These are phyloP conservation scores for Chiloscyllium plagiosum DNA, from an alignment of 2,113 vertebrate genomes.

Conservation along the genomic window DNA sequence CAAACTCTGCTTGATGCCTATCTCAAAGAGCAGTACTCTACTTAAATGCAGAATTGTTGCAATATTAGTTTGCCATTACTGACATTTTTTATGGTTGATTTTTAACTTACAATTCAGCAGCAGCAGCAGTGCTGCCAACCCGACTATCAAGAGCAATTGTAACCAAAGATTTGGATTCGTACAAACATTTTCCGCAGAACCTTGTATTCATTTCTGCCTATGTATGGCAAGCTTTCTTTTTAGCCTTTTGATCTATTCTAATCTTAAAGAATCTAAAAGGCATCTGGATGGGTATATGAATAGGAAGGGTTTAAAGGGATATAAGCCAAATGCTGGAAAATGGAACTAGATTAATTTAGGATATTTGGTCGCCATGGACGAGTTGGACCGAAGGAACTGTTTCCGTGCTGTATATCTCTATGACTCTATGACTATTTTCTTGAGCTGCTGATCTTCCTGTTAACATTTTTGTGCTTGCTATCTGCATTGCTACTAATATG, in stretches of 20 bases:
- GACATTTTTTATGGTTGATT: not conserved
- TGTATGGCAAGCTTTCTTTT: not conserved
- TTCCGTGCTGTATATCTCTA: too few relatives aligned
- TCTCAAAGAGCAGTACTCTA: not conserved
- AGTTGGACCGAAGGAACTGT: too few relatives aligned
- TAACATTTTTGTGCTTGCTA: conserved; percentile 62
- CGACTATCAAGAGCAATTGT: not conserved
- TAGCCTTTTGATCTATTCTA: not conserved
- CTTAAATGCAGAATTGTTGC: not conserved
- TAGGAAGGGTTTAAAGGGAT: too few relatives aligned
- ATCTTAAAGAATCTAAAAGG: not conserved
- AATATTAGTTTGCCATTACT: not conserved
- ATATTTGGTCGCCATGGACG: too few relatives aligned
- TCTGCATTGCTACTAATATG: conserved; percentile 54
- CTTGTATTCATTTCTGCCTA: not conserved
- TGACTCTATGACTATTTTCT: conserved; percentile 46
- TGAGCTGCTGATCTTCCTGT: conserved; percentile 68
- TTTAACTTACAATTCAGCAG: not conserved
- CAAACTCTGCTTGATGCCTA: not conserved
- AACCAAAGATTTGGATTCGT: not conserved
- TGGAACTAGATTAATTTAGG: too few relatives aligned
- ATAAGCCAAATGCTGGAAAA: too few relatives aligned
- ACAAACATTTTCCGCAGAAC: not conserved
- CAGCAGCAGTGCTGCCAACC: not conserved
- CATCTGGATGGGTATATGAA: too few relatives aligned